Evolutionary conservation across 1,140 invertebrate species (phyloP), one percentile per base, ranked within the genome.

Genomic region (Neodiprion fabricii): DNA sequence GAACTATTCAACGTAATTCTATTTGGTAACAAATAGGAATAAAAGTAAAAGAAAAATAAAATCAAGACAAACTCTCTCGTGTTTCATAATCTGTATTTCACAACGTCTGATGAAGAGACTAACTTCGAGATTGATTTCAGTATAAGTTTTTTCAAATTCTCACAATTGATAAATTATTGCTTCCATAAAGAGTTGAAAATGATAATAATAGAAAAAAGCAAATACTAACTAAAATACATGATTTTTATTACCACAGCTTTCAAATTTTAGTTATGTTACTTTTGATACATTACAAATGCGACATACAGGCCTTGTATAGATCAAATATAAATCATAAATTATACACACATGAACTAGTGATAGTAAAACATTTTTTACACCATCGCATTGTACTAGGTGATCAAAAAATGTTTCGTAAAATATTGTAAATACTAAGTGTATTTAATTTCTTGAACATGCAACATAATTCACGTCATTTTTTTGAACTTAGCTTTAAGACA

Each of bases 381-480:
- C 53, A 61, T 61, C 53, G 53, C 53, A 9, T 61, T 61, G 53
- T 61, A 61, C 53, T 61, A 61, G 53, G 53, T 61, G 53, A 61
- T 61, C 11, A 17, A 61, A 17, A 61, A 61, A 61, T 14, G n/a
- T 61, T 12, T 14, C n/a, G 9, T 14, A 61, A 61, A 61, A 61
- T 61, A 61, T 61, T 61, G 53, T 61, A 61, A 61, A 61, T 61
- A 61, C 53, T 61, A 61, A 12, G n/a, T 61, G 53, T 61, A 61
- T 61, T 61, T 61, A 61, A 61, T 61, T 61, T 61, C 53, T 17
- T 14, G n/a, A 12, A 61, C 53, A 61, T 17, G 53, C 53, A 14
- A 61, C 53, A 61, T 17, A 61, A 14, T 61, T 61, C n/a, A 61
- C 53, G n/a, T 17, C 11, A 61, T 61, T 61, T 61, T 61, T 61